Percentiles rank a stretch among this genome's conserved stretches.
phyloP scores from a whole-genome alignment of 2,113 vertebrate genomes.

The Pachypanchax playfairii region DNA sequence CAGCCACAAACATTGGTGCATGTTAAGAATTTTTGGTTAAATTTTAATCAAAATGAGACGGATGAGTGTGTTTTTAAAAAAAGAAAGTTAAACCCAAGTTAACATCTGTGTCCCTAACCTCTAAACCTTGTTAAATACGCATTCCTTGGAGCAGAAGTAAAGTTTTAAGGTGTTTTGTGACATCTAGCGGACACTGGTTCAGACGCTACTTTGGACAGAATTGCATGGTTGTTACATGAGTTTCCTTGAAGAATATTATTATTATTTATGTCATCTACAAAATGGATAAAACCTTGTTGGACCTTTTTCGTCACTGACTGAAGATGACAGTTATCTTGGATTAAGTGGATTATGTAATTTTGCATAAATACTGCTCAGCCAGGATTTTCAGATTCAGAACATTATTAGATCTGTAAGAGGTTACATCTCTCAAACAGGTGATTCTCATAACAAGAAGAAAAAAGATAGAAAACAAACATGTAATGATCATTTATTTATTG shows the following conservation, averaged over 20 bases:
- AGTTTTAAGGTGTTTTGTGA: slow-evolving; percentile 14
- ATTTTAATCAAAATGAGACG: slow-evolving; percentile 28
- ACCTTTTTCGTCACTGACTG: slow-evolving; percentile 37
- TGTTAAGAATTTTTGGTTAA: slow-evolving; percentile 8
- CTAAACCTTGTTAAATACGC: neutral
- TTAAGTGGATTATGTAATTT: slow-evolving; percentile 41
- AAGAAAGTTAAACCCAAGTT: neutral
- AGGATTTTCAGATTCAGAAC: slow-evolving; percentile 17
- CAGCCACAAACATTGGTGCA: neutral
- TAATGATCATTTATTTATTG: neutral
- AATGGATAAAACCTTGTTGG: slow-evolving; percentile 40
- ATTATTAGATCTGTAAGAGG: slow-evolving; percentile 19
- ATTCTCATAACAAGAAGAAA: neutral
- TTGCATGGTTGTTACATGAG: slow-evolving; percentile 3
- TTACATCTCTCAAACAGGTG: slow-evolving; percentile 35
- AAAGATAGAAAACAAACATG: neutral
- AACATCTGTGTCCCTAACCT: neutral
- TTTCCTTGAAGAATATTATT: slow-evolving; percentile 13
- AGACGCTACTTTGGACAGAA: slow-evolving; percentile 4
- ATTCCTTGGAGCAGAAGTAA: neutral
- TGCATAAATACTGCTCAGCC: slow-evolving; percentile 64
- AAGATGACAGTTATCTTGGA: slow-evolving; percentile 50
- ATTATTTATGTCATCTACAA: slow-evolving; percentile 62
- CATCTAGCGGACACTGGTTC: slow-evolving; percentile 39
- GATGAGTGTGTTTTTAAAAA: slow-evolving; percentile 34